Evolutionary conservation across 2,888 invertebrate species (phyloP).

Genomic region (Conops quadrifasciatus): DNA sequence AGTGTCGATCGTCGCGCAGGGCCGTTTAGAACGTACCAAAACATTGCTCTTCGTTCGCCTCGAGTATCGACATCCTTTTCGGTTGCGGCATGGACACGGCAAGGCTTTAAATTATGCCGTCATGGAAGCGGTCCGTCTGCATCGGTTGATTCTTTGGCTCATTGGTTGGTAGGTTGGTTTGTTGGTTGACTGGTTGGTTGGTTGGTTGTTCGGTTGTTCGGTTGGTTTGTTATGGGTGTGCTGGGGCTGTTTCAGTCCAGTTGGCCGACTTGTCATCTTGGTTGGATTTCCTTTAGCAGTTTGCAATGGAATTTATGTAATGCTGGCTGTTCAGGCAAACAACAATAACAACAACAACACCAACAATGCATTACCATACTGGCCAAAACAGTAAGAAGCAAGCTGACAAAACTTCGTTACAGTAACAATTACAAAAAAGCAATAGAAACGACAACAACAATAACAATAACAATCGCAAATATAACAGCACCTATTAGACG

Average conservation of each 20-base stretch:
- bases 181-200: neutral
- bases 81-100: constrained; percentile 20
- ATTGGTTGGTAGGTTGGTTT: neutral
- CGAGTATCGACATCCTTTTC: constrained; percentile 18
- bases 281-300: constrained; percentile 27
- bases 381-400: too few species aligned
- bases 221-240: constrained; percentile 12
- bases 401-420: too few species aligned
- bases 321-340: constrained; percentile 12
- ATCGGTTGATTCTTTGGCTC: constrained; percentile 20
- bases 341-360: constrained; percentile 10
- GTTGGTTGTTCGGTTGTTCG: constrained; percentile 6
- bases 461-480: neutral
- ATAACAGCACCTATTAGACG: too few species aligned
- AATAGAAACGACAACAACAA: too few species aligned
- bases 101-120: constrained; percentile 27
- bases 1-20: neutral
- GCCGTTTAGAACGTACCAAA: neutral
- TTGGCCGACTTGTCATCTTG: constrained; percentile 6
- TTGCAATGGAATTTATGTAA: constrained; percentile 16
- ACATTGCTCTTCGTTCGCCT: neutral
- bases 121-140: neutral
- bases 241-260: neutral
- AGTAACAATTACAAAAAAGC: neutral
- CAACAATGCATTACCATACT: neutral